These are phyloP conservation scores for Sclerodermus sp. DNA, from an alignment of 2,888 invertebrate genomes.

Conservation along the genomic window DNA sequence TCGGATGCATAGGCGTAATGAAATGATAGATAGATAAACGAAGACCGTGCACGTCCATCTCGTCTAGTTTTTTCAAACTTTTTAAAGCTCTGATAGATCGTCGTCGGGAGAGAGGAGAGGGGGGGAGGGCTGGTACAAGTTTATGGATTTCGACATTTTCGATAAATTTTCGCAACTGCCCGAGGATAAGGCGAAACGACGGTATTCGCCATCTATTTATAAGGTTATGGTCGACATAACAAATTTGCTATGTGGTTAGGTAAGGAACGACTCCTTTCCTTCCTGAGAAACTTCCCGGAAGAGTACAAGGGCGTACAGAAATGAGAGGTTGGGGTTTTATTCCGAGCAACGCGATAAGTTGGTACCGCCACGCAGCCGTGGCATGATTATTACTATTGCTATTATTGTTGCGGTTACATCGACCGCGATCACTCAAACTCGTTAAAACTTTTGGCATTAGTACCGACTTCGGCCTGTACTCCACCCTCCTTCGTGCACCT, in stretches of 20 bases:
- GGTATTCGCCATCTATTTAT: no score
- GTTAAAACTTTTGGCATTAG: constrained; percentile 57
- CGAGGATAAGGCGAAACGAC: no score
- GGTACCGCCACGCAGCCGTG: constrained; percentile 43
- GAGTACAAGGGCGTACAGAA: constrained; percentile 3
- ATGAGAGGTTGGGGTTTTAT: constrained; percentile 26
- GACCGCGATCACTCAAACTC: constrained; percentile 57
- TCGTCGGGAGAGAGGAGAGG: constrained; percentile 21
- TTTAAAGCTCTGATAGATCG: no score
- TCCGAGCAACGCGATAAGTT: constrained; percentile 44
- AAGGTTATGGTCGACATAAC: neutral
- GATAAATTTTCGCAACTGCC: no score
- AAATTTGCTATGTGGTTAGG: constrained; percentile 12
- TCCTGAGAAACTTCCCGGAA: constrained; percentile 9
- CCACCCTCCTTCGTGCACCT: constrained; percentile 44
- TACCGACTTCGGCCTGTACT: constrained; percentile 50
- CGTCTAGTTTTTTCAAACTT: no score
- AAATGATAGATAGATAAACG: no score
- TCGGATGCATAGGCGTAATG: no score
- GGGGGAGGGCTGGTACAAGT: no score
- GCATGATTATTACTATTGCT: constrained; percentile 48
- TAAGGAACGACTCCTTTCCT: constrained; percentile 10
- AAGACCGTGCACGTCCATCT: no score
- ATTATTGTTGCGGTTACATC: constrained; percentile 55
- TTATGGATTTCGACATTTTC: no score